A percentile compares a stretch with the other conserved stretches of the same genome.
phyloP scores from a whole-genome alignment of 2,888 invertebrate species.

The Petrolisthes cinctipes region DNA sequence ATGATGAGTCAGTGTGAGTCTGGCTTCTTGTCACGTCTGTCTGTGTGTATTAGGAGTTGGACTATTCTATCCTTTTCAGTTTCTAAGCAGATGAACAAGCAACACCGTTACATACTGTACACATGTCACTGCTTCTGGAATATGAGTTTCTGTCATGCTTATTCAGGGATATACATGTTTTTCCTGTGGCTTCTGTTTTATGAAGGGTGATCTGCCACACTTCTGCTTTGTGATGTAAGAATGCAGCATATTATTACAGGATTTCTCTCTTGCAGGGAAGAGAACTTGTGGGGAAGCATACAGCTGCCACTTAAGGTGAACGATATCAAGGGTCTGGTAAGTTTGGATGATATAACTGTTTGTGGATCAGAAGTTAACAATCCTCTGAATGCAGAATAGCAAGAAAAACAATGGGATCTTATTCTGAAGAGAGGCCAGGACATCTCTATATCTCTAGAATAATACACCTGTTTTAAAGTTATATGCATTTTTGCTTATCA shows the following conservation, averaged over 20 bases:
- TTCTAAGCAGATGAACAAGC: neutral
- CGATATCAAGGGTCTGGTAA: slow-evolving; percentile 85
- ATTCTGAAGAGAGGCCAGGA: too few relatives aligned
- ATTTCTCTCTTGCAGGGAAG: slow-evolving; percentile 74
- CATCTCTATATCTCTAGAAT: too few relatives aligned
- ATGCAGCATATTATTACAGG: neutral
- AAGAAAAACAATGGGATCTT: too few relatives aligned
- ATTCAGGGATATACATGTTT: neutral
- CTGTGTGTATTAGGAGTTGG: neutral
- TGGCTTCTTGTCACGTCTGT: too few relatives aligned
- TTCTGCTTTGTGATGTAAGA: too few relatives aligned
- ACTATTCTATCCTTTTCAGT: neutral
- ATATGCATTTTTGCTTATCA: too few relatives aligned
- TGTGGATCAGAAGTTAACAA: too few relatives aligned
- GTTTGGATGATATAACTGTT: slow-evolving; percentile 56
- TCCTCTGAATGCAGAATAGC: too few relatives aligned
- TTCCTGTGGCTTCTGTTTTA: neutral
- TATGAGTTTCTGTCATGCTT: neutral
- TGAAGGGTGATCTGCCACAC: too few relatives aligned
- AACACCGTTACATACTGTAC: neutral
- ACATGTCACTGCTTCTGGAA: neutral
- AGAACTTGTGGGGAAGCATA: slow-evolving; percentile 70
- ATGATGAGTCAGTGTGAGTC: slow-evolving; percentile 74
- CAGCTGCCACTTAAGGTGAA: slow-evolving; percentile 85
- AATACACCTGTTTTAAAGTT: too few relatives aligned